Conservation (phyloP, 2,888 invertebrate species). For the Drosophila affinis region DNA sequence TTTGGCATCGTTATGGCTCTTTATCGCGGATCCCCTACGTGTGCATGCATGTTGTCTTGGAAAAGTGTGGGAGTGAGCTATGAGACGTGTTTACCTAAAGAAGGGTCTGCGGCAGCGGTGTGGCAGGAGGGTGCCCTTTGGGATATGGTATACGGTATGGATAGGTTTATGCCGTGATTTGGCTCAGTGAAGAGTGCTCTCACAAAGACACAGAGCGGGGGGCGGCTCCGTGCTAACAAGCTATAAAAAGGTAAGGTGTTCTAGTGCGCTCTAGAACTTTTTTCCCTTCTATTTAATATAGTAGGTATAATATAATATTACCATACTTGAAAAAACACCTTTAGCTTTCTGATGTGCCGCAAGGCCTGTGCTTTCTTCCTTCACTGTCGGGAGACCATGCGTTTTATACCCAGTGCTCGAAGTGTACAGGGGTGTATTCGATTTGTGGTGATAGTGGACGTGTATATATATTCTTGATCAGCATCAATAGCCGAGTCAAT, state of each 20-base stretch:
- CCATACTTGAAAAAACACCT: constrained; percentile 20
- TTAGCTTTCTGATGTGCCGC: constrained; percentile 35
- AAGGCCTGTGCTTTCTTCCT: neutral
- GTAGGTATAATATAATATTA: neutral
- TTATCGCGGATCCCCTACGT: neutral
- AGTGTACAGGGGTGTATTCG: too few species aligned
- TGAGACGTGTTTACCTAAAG: constrained; percentile 57
- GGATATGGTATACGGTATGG: neutral
- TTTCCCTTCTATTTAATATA: neutral
- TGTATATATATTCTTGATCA: too few species aligned
- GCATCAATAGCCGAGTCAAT: too few species aligned
- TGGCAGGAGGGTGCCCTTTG: neutral
- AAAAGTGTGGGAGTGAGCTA: constrained; percentile 18
- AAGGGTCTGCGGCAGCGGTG: neutral
- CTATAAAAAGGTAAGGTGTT: neutral
- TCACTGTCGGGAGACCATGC: constrained; percentile 33
- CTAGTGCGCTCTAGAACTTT: constrained; percentile 13
- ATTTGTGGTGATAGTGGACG: too few species aligned
- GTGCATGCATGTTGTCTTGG: constrained; percentile 7
- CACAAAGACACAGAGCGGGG: constrained; percentile 3
- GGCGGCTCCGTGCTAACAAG: neutral
- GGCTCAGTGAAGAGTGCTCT: constrained; percentile 8
- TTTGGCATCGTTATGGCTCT: neutral
- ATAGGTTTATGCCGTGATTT: constrained; percentile 40
- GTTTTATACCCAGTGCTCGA: neutral